Evolutionary conservation across 2,113 vertebrate species (phyloP).

Genomic region (Ophthalmolycus amberensis): DNA sequence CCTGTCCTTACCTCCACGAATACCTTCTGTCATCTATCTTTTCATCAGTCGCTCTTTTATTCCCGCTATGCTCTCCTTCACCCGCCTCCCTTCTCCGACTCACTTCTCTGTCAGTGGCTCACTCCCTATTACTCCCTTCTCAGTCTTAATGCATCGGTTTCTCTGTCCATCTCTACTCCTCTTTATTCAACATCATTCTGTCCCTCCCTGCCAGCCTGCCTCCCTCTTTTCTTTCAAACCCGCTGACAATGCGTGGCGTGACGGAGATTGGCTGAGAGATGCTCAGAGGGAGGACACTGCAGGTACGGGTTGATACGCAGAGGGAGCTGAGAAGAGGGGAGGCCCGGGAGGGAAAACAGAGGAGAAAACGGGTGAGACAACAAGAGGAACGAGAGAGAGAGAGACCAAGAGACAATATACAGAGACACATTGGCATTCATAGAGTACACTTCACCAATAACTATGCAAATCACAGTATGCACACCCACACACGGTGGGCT

Average conservation of each 20-base stretch:
- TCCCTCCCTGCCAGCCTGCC: not conserved
- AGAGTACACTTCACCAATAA: constrained; percentile 21
- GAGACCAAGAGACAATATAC: not conserved
- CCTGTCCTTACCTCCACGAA: constrained; percentile 53
- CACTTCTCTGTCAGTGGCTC: constrained; percentile 19
- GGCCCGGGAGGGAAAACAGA: constrained; percentile 1
- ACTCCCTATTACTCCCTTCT: constrained; percentile 12
- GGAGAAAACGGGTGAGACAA: not conserved
- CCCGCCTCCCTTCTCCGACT: constrained; percentile 9
- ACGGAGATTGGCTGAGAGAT: constrained; percentile 63
- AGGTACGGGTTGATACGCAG: constrained; percentile 44
- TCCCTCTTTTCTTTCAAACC: constrained; percentile 30
- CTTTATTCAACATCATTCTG: constrained; percentile 22
- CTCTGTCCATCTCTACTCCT: constrained; percentile 25
- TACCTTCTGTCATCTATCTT: constrained; percentile 58
- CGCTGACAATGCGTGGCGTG: constrained; percentile 45
- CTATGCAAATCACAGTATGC: constrained; percentile 47
- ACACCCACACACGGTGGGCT: constrained; percentile 5
- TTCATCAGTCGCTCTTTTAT: constrained; percentile 53
- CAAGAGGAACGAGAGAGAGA: not conserved
- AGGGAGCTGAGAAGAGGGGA: constrained; percentile 2
- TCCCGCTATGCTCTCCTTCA: constrained; percentile 33
- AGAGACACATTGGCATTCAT: constrained; percentile 46
- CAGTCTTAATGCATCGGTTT: constrained; percentile 23
- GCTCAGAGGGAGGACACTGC: constrained; percentile 51